Evolutionary conservation across 2,113 vertebrate species (phyloP), one percentile per base, ranked within the genome.

Genomic region (Gnathonemus echidnorhynchus): DNA sequence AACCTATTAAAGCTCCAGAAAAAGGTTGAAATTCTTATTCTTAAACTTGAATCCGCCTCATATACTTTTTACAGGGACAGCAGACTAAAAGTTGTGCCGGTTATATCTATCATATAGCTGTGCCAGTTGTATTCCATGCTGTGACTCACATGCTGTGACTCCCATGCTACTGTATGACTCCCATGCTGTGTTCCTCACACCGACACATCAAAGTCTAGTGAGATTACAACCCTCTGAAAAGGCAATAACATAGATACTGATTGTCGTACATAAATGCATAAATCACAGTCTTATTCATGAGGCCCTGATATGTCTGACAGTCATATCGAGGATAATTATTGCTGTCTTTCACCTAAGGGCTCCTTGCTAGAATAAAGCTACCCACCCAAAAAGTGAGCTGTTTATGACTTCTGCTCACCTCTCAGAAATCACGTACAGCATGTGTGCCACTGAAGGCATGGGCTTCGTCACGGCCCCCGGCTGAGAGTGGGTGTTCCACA

Each of bases 21-120:
- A 93, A 92, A 93, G 88, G 90, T 42, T 86, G 86, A 86, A 88
- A 93, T 94, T 94, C 93, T 93, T 94, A 92, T 91, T 90, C 92
- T 95, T 91, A 94, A 95, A 93, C 89, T 89, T 88, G 91, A 90
- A 91, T 87, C 87, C 83, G 66, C 86, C 5, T 88, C 70, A 45
- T 93, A 91, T 91, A 42, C 90, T 91, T 86, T 93, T 92, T 91
- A 92, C 58, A 42, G 66, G 90, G 48, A 88, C 35, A 92, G 87
- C 8, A 24, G 27, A n/a, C 80, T 24, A 88, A 89, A 88, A n/a
- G n/a, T 53, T 31, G 9, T 85, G 15, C 9, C 17, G 13, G 27
- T 74, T 52, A 24, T 49, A 39, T 80, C 31, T 21, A 11, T 56
- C 52, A 6, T 21, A 56, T 56, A 56, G 5, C 52, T 24, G 35